Conservation (phyloP, 2,888 invertebrate species). For the Chrysolina haemoptera region DNA sequence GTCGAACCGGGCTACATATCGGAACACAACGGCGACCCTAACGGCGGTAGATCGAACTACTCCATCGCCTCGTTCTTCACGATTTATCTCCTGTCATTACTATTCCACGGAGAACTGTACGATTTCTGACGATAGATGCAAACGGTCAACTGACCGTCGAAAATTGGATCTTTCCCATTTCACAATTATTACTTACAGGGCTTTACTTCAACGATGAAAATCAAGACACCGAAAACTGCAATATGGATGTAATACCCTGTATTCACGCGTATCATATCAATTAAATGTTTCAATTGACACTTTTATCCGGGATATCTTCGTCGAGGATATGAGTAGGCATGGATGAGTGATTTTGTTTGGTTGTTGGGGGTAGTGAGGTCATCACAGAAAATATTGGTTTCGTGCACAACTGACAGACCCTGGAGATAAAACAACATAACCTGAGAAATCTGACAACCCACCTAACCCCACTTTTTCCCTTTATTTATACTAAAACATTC, state of each 20-base stretch:
- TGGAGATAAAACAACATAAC: too few relatives aligned
- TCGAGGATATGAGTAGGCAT: slow-evolving; percentile 6
- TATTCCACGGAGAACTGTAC: slow-evolving; percentile 1
- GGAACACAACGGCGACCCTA: slow-evolving; percentile 60
- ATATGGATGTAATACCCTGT: slow-evolving; percentile 11
- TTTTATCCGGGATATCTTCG: slow-evolving; percentile 9
- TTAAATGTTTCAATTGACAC: slow-evolving; percentile 38
- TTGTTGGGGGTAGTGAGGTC: slow-evolving; percentile 13
- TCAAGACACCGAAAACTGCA: neutral
- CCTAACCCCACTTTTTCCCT: too few relatives aligned
- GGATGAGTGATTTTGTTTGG: neutral
- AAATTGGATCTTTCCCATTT: neutral
- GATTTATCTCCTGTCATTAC: neutral
- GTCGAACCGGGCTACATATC: slow-evolving; percentile 78
- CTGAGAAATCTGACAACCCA: too few relatives aligned
- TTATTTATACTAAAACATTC: too few relatives aligned
- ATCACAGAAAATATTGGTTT: neutral
- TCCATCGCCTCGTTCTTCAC: neutral
- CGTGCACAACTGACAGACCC: too few relatives aligned
- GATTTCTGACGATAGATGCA: slow-evolving; percentile 23
- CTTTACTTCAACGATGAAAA: neutral
- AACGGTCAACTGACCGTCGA: neutral
- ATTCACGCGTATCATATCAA: slow-evolving; percentile 35
- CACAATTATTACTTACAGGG: slow-evolving; percentile 7
- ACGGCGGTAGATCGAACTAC: slow-evolving; percentile 4